Percentiles rank a stretch among this genome's conserved stretches.
These are phyloP conservation scores for Oceanodroma tethys DNA, from an alignment of 2,113 vertebrate species.

Conservation along the genomic window DNA sequence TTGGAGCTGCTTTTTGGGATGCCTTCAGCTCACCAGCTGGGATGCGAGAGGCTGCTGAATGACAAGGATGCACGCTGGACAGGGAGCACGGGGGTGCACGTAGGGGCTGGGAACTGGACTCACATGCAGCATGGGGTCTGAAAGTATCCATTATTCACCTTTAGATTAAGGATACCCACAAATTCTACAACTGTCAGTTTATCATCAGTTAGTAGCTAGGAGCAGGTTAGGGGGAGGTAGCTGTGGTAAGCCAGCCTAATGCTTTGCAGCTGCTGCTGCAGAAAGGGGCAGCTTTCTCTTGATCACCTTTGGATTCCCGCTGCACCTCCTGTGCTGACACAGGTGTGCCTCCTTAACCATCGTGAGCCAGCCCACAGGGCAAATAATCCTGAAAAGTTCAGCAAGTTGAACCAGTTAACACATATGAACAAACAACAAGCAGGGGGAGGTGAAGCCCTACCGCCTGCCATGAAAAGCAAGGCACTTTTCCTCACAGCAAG, in stretches of 20 bases:
- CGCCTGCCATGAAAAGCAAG: neutral
- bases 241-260: neutral
- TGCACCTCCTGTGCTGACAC: neutral
- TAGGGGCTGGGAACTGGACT: neutral
- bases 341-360: neutral
- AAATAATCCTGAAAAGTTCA: neutral
- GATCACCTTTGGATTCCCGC: neutral
- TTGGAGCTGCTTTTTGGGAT: neutral
- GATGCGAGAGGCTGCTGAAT: neutral
- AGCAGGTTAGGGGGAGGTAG: neutral
- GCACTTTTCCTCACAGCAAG: neutral
- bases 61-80: neutral
- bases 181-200: neutral
- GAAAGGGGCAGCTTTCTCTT: neutral
- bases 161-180: neutral
- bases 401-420: neutral
- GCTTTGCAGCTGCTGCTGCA: neutral
- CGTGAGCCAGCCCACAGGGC: neutral
- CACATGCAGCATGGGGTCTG: fast-evolving
- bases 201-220: neutral
- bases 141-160: neutral
- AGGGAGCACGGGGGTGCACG: fast-evolving
- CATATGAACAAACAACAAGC: neutral
- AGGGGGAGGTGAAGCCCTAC: neutral
- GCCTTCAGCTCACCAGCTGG: neutral